Conservation (phyloP, 2,888 invertebrate genomes). For the Venustoraphidia nigricollis region DNA sequence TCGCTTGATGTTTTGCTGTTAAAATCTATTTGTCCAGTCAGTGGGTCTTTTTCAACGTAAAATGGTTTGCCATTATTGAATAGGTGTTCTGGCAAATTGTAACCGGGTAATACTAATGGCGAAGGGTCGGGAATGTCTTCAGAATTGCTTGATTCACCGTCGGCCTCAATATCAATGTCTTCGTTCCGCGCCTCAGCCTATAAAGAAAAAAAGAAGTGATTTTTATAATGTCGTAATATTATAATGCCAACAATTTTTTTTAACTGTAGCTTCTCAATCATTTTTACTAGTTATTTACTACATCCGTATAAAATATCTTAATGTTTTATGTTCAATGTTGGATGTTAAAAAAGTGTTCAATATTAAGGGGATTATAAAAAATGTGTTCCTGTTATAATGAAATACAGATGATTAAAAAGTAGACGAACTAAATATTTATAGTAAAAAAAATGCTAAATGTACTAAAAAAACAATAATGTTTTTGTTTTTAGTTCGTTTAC, state of each 20-base stretch:
- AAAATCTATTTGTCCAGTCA: constrained; percentile 49
- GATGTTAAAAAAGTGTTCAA: too few species aligned
- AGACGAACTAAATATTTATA: too few species aligned
- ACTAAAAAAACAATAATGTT: too few species aligned
- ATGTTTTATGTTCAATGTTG: too few species aligned
- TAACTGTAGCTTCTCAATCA: too few species aligned
- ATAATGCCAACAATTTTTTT: background rate
- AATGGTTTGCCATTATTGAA: constrained; percentile 57
- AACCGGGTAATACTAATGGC: constrained; percentile 25
- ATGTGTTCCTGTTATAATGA: too few species aligned
- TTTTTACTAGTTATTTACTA: too few species aligned
- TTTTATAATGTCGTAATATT: background rate
- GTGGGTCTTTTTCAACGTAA: constrained; percentile 49
- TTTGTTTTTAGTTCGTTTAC: too few species aligned
- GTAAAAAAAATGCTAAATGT: too few species aligned
- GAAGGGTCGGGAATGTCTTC: constrained; percentile 28
- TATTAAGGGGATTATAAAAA: too few species aligned
- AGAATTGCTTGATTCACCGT: background rate
- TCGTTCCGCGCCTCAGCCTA: background rate
- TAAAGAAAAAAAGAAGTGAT: background rate
- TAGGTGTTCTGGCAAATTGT: constrained; percentile 35
- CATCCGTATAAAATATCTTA: too few species aligned
- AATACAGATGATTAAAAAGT: too few species aligned
- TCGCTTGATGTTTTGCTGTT: constrained; percentile 32
- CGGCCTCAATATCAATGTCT: background rate